Base-by-base conservation (phyloP, 2,797 vertebrate species). In the Mormyrops attenuatus region DNA sequence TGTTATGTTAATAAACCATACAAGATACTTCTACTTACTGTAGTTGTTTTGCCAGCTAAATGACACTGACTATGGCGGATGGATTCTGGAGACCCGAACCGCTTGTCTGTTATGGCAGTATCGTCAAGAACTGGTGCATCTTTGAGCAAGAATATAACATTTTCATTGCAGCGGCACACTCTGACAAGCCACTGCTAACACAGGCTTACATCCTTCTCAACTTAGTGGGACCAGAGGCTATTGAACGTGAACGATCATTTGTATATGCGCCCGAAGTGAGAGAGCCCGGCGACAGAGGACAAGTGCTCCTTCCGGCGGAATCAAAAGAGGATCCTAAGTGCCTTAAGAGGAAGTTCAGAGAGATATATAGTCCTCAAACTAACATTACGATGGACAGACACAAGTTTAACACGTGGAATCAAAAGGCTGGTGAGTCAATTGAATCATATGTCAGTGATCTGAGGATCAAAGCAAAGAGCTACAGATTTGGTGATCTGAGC, bases 301-400 rank as follows among this genome's bases (percentile, higher is more conserved):
- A 60, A 5, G 73, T 66, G 87, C 22, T 34, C 1, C 34, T 30
- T 1, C 88, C 17, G 3, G 69, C 66, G 8, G 88, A 90, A 38
- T 88, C 44, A 0, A 49, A 20, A 26, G 90, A 90, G 41, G 85
- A 88, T 52, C 60, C 22, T 6, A 47, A 86, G 22, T 89, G 60
- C 8, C 41, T 87, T 30, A 73, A 87, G 44, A 60, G n/a, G 89
- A 87, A 85, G 57, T 60, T 53, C 52, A 53, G 15, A 17, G 52
- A 17, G 15, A 17, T 53, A 53, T 53, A 15, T 53, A 53, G 52
- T 53, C 89, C 44, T 13, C 49, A 91, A 66, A 63, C 73, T 55
- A 90, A 89, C 34, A 13, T 90, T 49, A 88, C 22, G 15, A 90
- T 89, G 69, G 88, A 90, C 55, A 90, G 77, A 41, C 88, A 88